Evolutionary conservation across 2,888 invertebrate genomes (phyloP).

Genomic region (Eupithecia subfuscata): DNA sequence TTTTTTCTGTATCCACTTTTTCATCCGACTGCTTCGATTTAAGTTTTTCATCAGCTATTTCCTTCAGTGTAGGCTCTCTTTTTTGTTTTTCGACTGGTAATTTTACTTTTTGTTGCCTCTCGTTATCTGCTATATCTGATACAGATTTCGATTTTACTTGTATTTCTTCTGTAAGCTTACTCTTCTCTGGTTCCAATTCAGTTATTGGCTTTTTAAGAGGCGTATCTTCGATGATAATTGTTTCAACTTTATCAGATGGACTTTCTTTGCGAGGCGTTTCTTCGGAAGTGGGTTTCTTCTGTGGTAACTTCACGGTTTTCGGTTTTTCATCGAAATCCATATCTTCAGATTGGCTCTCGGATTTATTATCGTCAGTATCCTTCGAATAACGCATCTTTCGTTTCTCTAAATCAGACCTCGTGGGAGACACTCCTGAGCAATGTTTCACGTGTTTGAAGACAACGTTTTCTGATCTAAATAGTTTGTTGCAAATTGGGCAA

Average conservation of each 20-base stretch:
- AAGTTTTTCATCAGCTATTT: constrained; percentile 28
- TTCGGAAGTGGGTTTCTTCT: constrained; percentile 63
- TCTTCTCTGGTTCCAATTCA: constrained; percentile 8
- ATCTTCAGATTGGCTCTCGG: constrained; percentile 62
- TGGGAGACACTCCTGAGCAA: constrained; percentile 78
- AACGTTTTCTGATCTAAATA: constrained; percentile 80
- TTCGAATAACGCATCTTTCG: constrained; percentile 63
- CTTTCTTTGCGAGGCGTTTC: constrained; percentile 54
- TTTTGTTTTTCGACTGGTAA: constrained; percentile 7
- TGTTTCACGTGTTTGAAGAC: constrained; percentile 82
- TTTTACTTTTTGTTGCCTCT: constrained; percentile 18
- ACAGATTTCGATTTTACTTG: constrained; percentile 24
- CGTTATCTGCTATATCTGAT: constrained; percentile 32
- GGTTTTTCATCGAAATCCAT: constrained; percentile 61
- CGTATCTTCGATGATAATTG: constrained; percentile 68
- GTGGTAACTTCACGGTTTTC: constrained; percentile 48
- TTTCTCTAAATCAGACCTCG: constrained; percentile 73
- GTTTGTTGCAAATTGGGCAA: constrained; percentile 79
- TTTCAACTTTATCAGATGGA: constrained; percentile 52
- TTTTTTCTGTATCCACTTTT: constrained; percentile 29
- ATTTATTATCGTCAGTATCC: constrained; percentile 64
- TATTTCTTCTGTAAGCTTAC: constrained; percentile 27
- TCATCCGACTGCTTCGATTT: constrained; percentile 10
- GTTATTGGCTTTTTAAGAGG: constrained; percentile 53
- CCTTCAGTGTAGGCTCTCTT: constrained; percentile 28